Evolutionary conservation across 2,888 invertebrate genomes (phyloP), one percentile per base, ranked within the genome.

Genomic region (Oegoconia quadripuncta): DNA sequence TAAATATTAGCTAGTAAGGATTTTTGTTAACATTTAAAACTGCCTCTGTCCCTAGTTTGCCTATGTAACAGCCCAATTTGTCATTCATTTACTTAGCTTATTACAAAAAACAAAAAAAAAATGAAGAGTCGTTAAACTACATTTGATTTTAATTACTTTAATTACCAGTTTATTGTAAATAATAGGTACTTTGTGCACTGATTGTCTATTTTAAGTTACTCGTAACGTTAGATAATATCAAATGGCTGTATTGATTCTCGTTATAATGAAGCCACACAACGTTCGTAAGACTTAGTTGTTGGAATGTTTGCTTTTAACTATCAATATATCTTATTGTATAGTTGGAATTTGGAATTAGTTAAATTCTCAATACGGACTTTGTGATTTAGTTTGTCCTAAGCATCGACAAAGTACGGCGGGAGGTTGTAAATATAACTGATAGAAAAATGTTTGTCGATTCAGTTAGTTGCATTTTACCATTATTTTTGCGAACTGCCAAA

Each of bases 401-500:
- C 45, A 50, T 47, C 63, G 54, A 49, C 59, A 69, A 64, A 39
- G 51, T 42, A 14, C 11, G 30, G 46, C 12, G 18, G 11, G 30
- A 8, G 6, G 9, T 50, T 83, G 81, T 84, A 83, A 79, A 84
- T 83, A 82, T 79, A 74, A 64, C 55, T 56, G 64, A 70, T 34
- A 35, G 20, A 16, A 18, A 34, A 71, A 75, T 72, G 74, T 75
- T n/a, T 76, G 74, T 76, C 70, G 62, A 70, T 62, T 56, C 63
- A 72, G 67, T 74, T 79, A 79, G 78, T 75, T 81, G 84, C 84
- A 84, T 83, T 83, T 84, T 82, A 84, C 83, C 81, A 36, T 22
- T 26, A 80, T 81, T 79, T 73, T 81, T 80, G 83, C 83, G 73
- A 78, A 81, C 84, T 84, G 86, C 86, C 86, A 87, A 86, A 87